These are phyloP conservation scores for Trichoplusia ni DNA, from an alignment of 1,140 invertebrate species.

Conservation along the genomic window DNA sequence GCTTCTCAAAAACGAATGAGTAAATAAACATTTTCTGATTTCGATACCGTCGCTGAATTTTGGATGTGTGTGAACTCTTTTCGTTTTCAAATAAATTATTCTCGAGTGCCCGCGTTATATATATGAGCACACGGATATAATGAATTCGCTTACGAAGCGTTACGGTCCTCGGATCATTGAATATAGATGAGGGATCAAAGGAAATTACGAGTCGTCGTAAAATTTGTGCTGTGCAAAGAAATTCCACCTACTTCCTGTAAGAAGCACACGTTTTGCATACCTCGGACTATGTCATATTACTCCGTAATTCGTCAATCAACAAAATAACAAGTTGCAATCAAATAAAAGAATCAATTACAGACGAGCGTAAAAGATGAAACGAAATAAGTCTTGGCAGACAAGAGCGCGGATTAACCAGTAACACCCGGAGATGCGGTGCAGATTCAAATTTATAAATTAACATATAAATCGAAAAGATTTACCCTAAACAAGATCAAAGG, in stretches of 20 bases:
- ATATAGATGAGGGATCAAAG: constrained; percentile 78
- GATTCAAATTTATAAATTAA: constrained; percentile 78
- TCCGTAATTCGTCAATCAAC: constrained; percentile 1
- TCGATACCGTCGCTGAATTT: too few species aligned
- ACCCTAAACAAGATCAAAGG: constrained; percentile 79
- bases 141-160: constrained; percentile 73
- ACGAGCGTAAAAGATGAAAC: constrained; percentile 37
- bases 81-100: constrained; percentile 42
- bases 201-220: constrained; percentile 71
- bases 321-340: constrained; percentile 20
- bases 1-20: too few species aligned
- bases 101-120: constrained; percentile 36
- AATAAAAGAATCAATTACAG: constrained; percentile 39
- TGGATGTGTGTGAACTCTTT: constrained; percentile 15
- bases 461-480: constrained; percentile 80
- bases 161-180: constrained; percentile 72
- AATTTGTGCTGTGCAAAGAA: constrained; percentile 70
- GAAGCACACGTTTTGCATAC: constrained; percentile 59
- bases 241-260: constrained; percentile 52
- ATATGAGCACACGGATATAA: constrained; percentile 59
- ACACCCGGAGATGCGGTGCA: constrained; percentile 51
- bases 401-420: constrained; percentile 55
- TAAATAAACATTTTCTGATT: too few species aligned
- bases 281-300: constrained; percentile 40
- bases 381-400: constrained; percentile 42